Evolutionary conservation across 2,113 vertebrate species (phyloP), one percentile per base, ranked within the genome.

Genomic region (Campylorhamphus procurvoides): DNA sequence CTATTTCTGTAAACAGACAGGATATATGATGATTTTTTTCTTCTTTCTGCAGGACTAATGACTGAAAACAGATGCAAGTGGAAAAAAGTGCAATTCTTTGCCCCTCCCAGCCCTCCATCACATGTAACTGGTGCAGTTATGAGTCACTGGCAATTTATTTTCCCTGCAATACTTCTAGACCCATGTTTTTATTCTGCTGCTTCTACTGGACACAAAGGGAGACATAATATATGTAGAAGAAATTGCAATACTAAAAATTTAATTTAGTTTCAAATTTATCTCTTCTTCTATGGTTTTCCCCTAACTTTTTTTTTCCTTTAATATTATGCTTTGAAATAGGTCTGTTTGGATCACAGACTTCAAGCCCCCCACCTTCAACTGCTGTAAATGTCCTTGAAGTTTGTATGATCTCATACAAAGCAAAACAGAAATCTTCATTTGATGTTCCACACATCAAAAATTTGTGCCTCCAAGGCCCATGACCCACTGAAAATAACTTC

Each of bases 141-240:
- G 88, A 90, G 88, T 90, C 88, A 90, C 80, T 90, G 72, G 56
- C 50, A 42, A 69, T 91, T 86, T 91, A 25, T 84, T 94, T 91
- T 69, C 90, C 76, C 74, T 74, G 92, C 69, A 90, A 78, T 2
- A 77, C 35, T 77, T 84, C 46, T 73, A 94, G 73, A 69, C 29
- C 4, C 4, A 4, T 73, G 55, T 37, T 91, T 89, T 84, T 47
- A 76, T 73, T 73, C 55, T 79, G 42, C 55, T 89, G 77, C 69
- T 90, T 74, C 69, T 75, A 19, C 27, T 56, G 44, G 80, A 59
- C 7, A 10, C 1, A 9, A 66, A 49, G 33, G 55, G 14, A 85
- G 44, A 4, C 5, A 9, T 1, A 13, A 37, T 8, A 79, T 1
- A 0, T 29, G 53, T 3, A 75, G 39, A 71, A 53, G 13, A 88